phyloP scores from a whole-genome alignment of 2,797 vertebrate genomes.

The Gastrophryne carolinensis region DNA sequence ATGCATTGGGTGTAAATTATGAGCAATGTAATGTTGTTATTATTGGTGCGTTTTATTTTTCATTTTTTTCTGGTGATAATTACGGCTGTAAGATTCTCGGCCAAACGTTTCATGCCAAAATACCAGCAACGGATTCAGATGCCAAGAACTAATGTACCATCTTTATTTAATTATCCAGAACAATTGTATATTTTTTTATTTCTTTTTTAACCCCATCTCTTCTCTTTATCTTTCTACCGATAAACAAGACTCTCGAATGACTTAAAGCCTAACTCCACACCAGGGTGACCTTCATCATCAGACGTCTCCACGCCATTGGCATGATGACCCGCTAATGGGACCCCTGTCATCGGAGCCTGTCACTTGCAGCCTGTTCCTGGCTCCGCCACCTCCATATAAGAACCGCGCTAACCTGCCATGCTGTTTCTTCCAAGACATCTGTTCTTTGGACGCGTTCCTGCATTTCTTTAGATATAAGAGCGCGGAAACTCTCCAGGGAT shows the following conservation, averaged over 20 bases:
- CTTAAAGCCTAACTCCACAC: background rate
- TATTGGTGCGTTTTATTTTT: no score
- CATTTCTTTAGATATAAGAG: slow-evolving; percentile 45
- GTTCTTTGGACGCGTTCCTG: slow-evolving; percentile 48
- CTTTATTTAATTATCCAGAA: background rate
- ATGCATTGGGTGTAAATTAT: no score
- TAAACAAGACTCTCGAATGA: background rate
- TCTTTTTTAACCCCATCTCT: background rate
- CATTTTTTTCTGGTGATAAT: no score
- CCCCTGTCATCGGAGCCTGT: slow-evolving; percentile 4
- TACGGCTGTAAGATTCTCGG: no score
- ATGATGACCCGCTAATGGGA: background rate
- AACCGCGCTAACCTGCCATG: slow-evolving; percentile 30
- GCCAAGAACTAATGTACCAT: no score
- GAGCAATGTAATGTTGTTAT: no score
- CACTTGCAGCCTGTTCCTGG: slow-evolving; percentile 21
- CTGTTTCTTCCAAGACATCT: slow-evolving; percentile 48
- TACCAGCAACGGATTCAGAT: no score
- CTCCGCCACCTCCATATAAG: slow-evolving; percentile 12
- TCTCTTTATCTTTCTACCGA: background rate
- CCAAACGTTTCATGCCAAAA: no score
- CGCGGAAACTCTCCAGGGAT: slow-evolving; percentile 46
- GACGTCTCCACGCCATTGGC: background rate
- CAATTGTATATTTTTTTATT: background rate
- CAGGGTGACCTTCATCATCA: background rate